Base-by-base conservation (phyloP, 2,113 vertebrate genomes). In the Pelmatolapia mariae region DNA sequence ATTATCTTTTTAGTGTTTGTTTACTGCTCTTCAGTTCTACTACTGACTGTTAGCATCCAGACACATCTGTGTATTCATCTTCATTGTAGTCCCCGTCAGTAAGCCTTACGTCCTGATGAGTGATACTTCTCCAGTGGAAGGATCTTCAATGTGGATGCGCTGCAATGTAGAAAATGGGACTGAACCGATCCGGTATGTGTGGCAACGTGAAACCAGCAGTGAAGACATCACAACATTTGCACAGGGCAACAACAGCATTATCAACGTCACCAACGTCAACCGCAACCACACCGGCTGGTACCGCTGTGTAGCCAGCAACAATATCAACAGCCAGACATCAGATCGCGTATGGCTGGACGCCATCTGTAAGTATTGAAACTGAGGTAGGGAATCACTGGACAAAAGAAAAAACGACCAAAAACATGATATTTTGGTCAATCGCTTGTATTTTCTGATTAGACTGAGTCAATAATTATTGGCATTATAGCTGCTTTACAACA, bases 251-350 rank as follows among this genome's bases (percentile, higher is more conserved):
- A 86, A 83, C 56, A 94, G 61, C 0, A 19, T 91, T 8, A 86
- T 98, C 81, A 94, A 80, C 47, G 88, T 98, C 89, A 95, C 95
- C 0, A 90, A 96, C 0, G 90, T 97, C 78, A 97, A 93, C 90
- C 96, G 97, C 8, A 97, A 96, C 61, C 96, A 98, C 89, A 95
- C 96, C 0, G 98, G 98, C 91, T 98, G 97, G 97, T 99, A 97
- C 57, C 1, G 84, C 57, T 98, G 98, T 91, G 94, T 94, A 0
- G 98, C 92, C 79, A 86, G 36, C 86, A 98, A 98, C 0, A 85
- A 95, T 1, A 97, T 98, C 94, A 98, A 97, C 96, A 93, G 91
- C 43, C 93, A 90, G 89, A 96, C 76, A 93, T 98, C 98, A 0
- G 96, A 98, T 3, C 84, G 92, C 0, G 36, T 96, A 91, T 97